These are phyloP conservation scores for Physocephala rufipes DNA, from an alignment of 2,888 invertebrate genomes.

Conservation along the genomic window DNA sequence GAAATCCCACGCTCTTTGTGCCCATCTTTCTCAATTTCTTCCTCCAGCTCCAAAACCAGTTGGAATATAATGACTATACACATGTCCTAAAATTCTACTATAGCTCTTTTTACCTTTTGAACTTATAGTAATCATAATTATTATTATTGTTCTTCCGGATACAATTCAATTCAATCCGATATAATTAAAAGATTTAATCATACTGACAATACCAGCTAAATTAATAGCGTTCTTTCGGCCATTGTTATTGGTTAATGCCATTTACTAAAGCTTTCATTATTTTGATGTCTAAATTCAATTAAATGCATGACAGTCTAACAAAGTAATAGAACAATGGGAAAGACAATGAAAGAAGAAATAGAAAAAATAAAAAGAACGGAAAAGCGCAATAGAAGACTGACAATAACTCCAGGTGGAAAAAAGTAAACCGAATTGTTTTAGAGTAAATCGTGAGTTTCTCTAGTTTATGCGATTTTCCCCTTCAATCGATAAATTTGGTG, in stretches of 20 bases:
- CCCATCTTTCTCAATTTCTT: no score
- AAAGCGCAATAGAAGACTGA: background rate
- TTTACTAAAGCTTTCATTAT: slow-evolving; percentile 12
- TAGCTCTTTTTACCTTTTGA: background rate
- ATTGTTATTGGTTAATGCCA: slow-evolving; percentile 31
- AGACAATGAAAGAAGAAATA: slow-evolving; percentile 1
- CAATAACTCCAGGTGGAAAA: no score
- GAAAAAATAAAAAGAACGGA: background rate
- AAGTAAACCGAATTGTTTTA: background rate
- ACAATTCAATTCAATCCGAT: slow-evolving; percentile 43
- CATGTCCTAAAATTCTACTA: no score
- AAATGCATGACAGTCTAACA: slow-evolving; percentile 43
- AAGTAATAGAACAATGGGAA: slow-evolving; percentile 9
- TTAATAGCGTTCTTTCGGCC: background rate
- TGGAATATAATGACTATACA: no score
- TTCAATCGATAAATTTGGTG: slow-evolving; percentile 38
- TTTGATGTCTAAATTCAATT: slow-evolving; percentile 52
- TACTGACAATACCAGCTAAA: no score
- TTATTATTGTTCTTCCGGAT: slow-evolving; percentile 28
- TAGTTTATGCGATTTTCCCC: slow-evolving; percentile 36
- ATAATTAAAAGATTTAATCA: slow-evolving; percentile 19
- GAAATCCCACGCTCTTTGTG: no score
- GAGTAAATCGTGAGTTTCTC: slow-evolving; percentile 11
- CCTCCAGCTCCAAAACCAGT: no score
- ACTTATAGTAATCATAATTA: background rate